Conservation (phyloP, 1,140 invertebrate genomes). For the Drosophila nikananu region DNA sequence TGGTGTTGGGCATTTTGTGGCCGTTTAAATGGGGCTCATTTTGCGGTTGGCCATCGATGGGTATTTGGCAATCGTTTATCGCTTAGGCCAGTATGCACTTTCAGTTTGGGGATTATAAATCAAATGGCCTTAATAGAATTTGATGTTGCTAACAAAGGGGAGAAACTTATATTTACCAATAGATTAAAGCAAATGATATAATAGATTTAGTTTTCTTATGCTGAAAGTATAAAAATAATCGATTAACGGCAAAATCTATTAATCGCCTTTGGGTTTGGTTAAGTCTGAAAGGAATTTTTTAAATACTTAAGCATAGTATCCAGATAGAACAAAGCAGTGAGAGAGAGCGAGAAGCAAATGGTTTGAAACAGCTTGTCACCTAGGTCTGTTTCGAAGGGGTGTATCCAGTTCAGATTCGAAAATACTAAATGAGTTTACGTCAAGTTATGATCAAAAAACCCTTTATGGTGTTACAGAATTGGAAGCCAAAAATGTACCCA, state of each 20-base stretch:
- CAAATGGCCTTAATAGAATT: slow-evolving; percentile 17
- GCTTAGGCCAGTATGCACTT: not conserved
- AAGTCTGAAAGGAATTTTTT: not conserved
- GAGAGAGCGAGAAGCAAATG: no score
- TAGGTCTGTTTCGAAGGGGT: no score
- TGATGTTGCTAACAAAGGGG: not conserved
- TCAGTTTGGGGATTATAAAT: slow-evolving; percentile 2
- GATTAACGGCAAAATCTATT: not conserved
- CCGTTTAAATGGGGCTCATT: slow-evolving; percentile 68
- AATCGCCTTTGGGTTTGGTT: not conserved
- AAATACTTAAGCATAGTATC: not conserved
- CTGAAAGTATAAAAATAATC: no score
- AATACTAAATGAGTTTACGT: no score
- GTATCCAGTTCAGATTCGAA: no score
- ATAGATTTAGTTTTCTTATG: not conserved
- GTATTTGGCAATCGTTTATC: slow-evolving; percentile 34
- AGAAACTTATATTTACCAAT: not conserved
- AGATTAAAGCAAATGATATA: no score
- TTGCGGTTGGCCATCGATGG: slow-evolving; percentile 50
- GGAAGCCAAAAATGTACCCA: no score
- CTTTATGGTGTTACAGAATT: no score
- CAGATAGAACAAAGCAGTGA: no score
- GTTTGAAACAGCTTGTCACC: no score
- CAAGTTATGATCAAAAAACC: no score
- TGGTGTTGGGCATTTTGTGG: slow-evolving; percentile 52